Evolutionary conservation across 2,888 invertebrate species (phyloP).

Genomic region (Bombyx huttoni): DNA sequence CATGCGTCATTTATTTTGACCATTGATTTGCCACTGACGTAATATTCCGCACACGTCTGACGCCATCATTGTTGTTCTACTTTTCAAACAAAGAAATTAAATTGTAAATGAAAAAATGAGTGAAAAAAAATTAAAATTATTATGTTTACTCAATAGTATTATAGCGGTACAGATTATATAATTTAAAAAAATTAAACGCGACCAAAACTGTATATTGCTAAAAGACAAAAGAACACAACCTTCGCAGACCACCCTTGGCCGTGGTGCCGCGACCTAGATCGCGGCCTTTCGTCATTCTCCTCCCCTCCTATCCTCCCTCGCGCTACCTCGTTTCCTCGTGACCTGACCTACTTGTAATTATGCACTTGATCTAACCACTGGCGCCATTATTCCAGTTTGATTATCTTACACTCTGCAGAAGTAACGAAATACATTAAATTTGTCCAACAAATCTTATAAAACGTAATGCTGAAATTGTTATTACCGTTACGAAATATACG

Average conservation of each 20-base stretch:
- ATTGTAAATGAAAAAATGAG: not conserved
- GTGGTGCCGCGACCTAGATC: slow-evolving; percentile 62
- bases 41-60: not conserved
- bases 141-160: not conserved
- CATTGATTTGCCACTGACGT: slow-evolving; percentile 2
- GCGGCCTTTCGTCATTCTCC: slow-evolving; percentile 22
- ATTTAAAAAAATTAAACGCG: not conserved
- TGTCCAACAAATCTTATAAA: not conserved
- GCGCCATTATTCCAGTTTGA: not conserved
- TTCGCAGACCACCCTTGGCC: slow-evolving; percentile 66
- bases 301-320: slow-evolving; percentile 14
- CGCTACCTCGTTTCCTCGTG: slow-evolving; percentile 30
- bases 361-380: slow-evolving; percentile 32
- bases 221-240: slow-evolving; percentile 52
- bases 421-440: not conserved
- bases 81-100: not conserved
- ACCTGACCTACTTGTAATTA: slow-evolving; percentile 53
- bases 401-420: not conserved
- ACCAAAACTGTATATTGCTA: slow-evolving; percentile 16
- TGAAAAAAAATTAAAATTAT: not conserved
- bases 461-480: not conserved
- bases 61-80: not conserved
- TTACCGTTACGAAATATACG: not conserved
- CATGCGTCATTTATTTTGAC: slow-evolving; percentile 5
- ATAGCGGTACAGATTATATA: not conserved